Percentiles rank a stretch among this genome's conserved stretches.
Evolutionary conservation across 1,140 invertebrate species (phyloP).

Genomic region (Microplitis demolitor): DNA sequence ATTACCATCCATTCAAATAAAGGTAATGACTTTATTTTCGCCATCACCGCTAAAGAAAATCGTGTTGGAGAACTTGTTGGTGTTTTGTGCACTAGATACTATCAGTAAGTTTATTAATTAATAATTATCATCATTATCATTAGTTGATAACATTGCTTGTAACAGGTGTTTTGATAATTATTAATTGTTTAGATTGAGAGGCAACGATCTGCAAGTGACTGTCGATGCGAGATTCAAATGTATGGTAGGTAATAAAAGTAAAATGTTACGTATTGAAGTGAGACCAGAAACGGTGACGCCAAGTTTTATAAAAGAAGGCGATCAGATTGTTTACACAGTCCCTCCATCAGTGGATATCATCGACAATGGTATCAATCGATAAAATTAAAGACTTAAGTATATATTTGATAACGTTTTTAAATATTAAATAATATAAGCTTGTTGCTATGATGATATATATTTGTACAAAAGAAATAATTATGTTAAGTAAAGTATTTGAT

Average conservation of each 20-base stretch:
- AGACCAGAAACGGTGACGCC: constrained; percentile 63
- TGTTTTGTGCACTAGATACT: constrained; percentile 74
- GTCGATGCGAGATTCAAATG: constrained; percentile 70
- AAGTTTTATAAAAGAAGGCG: constrained; percentile 68
- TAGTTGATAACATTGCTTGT: too few species aligned
- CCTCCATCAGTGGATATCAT: constrained; percentile 58
- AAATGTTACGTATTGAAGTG: constrained; percentile 68
- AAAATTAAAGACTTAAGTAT: neutral
- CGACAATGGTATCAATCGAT: constrained; percentile 29
- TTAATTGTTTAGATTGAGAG: constrained; percentile 62
- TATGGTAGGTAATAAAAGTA: constrained; percentile 75
- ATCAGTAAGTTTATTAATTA: constrained; percentile 69
- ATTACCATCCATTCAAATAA: constrained; percentile 86
- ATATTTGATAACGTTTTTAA: neutral
- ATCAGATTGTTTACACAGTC: constrained; percentile 63
- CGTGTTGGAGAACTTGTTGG: constrained; percentile 89
- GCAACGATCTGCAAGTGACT: constrained; percentile 69
- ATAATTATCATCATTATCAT: too few species aligned
- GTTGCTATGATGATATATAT: too few species aligned
- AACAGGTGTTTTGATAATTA: constrained; percentile 3
- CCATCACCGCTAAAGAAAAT: constrained; percentile 67
- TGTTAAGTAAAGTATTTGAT: neutral
- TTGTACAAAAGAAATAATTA: neutral
- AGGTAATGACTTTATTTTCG: constrained; percentile 89
- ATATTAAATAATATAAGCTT: neutral